phyloP scores from a whole-genome alignment of 2,888 invertebrate genomes.

The Tuta absoluta region DNA sequence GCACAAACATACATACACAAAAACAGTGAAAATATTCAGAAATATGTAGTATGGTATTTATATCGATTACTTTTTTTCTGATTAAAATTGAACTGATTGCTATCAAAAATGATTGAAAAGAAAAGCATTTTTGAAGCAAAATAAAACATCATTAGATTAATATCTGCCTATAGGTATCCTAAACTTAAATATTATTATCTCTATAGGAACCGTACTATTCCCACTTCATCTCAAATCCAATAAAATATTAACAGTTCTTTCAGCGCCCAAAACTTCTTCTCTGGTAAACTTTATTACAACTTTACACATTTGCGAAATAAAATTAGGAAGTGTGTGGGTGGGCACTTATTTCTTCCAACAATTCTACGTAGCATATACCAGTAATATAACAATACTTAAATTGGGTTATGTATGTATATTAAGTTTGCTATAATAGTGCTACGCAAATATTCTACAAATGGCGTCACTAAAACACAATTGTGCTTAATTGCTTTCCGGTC shows the following conservation, averaged over 20 bases:
- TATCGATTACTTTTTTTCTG: too few species aligned
- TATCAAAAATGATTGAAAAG: too few species aligned
- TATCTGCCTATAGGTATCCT: too few species aligned
- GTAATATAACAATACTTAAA: too few species aligned
- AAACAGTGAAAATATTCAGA: too few species aligned
- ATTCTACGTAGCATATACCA: background rate
- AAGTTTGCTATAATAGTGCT: background rate
- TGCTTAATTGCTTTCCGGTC: background rate
- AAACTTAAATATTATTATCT: too few species aligned
- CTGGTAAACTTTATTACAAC: conserved; percentile 24
- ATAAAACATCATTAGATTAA: too few species aligned
- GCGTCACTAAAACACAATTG: conserved; percentile 3
- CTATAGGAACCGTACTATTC: background rate
- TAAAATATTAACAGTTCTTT: conserved; percentile 24
- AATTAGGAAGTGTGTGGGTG: background rate
- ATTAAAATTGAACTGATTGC: too few species aligned
- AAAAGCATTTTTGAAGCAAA: too few species aligned
- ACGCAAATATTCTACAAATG: background rate
- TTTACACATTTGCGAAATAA: conserved; percentile 12
- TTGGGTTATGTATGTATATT: background rate
- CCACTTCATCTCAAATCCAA: conserved; percentile 17
- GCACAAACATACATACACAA: too few species aligned
- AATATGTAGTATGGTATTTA: too few species aligned
- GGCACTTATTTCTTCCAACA: background rate
- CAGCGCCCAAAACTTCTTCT: conserved; percentile 13